phyloP scores from a whole-genome alignment of 2,888 invertebrate species.

The Saturnia japonica region DNA sequence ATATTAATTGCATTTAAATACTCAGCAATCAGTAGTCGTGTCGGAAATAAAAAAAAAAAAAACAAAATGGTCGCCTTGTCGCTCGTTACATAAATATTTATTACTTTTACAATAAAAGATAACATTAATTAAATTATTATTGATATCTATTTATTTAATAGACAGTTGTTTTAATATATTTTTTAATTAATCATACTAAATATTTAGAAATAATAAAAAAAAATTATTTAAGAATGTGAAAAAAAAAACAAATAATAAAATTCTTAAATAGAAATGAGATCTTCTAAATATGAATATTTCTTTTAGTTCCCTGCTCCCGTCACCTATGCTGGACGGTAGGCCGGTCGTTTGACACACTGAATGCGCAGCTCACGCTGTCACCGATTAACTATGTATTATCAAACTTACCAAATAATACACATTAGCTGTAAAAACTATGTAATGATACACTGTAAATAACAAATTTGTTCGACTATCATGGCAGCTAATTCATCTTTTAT shows the following conservation, averaged over 20 bases:
- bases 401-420: constrained; percentile 32
- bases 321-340: constrained; percentile 62
- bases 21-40: background rate
- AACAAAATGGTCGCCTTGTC: background rate
- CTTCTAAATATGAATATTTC: constrained; percentile 25
- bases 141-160: background rate
- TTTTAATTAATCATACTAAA: background rate
- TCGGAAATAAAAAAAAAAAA: background rate
- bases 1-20: background rate
- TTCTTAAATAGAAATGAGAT: no score
- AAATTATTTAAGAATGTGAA: no score
- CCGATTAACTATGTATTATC: constrained; percentile 33
- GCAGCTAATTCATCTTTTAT: background rate
- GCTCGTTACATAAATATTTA: background rate
- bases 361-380: constrained; percentile 32
- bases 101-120: background rate
- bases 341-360: constrained; percentile 63
- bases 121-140: background rate
- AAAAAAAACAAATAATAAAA: no score
- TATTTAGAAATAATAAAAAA: no score
- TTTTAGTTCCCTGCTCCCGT: constrained; percentile 69
- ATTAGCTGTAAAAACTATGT: constrained; percentile 23
- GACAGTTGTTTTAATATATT: background rate
- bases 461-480: constrained; percentile 14
- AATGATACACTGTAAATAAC: constrained; percentile 12